phyloP scores from a whole-genome alignment of 2,113 vertebrate species.

The Philantomba maxwellii region DNA sequence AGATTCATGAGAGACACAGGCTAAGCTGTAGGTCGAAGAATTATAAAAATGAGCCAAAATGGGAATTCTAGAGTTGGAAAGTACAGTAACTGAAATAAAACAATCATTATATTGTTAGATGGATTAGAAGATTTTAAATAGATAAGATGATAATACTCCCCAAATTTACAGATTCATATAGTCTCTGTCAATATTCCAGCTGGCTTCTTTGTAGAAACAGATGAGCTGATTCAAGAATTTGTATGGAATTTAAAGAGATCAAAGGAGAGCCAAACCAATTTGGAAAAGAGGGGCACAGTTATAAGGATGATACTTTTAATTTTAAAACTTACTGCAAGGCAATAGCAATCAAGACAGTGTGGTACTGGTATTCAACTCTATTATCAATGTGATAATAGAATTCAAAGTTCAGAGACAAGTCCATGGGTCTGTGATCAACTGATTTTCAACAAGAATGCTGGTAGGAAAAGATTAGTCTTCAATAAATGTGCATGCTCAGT shows the following conservation, averaged over 20 bases:
- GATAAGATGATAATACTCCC: not conserved
- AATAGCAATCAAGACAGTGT: not conserved
- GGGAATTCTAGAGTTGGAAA: not conserved
- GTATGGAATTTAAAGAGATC: not conserved
- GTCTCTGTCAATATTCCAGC: not conserved
- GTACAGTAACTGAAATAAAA: not conserved
- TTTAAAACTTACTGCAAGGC: not conserved
- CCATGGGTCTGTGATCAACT: not conserved
- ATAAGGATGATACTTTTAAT: not conserved
- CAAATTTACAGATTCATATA: not conserved
- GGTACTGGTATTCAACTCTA: not conserved
- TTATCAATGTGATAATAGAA: not conserved
- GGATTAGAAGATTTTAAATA: not conserved
- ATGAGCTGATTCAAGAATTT: not conserved
- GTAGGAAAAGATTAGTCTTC: not conserved
- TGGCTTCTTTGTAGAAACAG: not conserved
- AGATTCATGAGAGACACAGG: not conserved
- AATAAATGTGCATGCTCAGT: not conserved
- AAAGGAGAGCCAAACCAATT: not conserved
- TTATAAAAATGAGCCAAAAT: not conserved
- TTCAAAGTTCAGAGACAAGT: not conserved
- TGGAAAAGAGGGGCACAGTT: not conserved
- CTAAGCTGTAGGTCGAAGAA: not conserved
- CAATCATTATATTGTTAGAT: not conserved
- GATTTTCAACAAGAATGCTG: not conserved